Percentiles rank a stretch among this genome's conserved stretches.
These are phyloP conservation scores for Echinarachnius parma DNA, from an alignment of 53 echinoderm and acorn worm species.

Conservation along the genomic window DNA sequence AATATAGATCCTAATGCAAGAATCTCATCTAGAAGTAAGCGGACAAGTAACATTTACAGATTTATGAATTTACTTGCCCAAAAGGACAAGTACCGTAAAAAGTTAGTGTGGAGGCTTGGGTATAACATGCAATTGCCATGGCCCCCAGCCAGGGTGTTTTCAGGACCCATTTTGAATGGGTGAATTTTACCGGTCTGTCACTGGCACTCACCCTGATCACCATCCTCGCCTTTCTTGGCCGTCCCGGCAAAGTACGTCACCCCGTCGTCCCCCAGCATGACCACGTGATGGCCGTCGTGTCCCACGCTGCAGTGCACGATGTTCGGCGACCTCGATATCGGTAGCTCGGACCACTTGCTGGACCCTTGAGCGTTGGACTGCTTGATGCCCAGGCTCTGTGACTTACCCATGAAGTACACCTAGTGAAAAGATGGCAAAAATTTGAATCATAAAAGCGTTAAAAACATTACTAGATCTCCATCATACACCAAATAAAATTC, in stretches of 20 bases:
- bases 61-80: no score
- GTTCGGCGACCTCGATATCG: constrained; percentile 61
- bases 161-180: no score
- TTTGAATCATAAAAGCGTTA: background rate
- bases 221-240: constrained; percentile 77
- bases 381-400: constrained; percentile 86
- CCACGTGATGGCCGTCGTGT: constrained; percentile 87
- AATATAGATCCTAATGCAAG: no score
- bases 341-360: constrained; percentile 73
- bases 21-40: no score
- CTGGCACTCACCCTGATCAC: constrained; percentile 59
- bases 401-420: constrained; percentile 80
- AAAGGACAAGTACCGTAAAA: no score
- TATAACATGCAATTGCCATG: no score
- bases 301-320: constrained; percentile 77
- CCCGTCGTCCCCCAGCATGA: constrained; percentile 74
- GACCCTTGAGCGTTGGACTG: constrained; percentile 35
- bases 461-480: background rate
- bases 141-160: no score
- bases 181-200: no score
- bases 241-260: constrained; percentile 74
- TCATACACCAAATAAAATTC: no score
- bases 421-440: constrained; percentile 8
- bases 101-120: no score
- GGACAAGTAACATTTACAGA: no score